A percentile compares a stretch with the other conserved stretches of the same genome.
Conservation (phyloP, 2,113 vertebrate species). For the Oncorhynchus kisutch region DNA sequence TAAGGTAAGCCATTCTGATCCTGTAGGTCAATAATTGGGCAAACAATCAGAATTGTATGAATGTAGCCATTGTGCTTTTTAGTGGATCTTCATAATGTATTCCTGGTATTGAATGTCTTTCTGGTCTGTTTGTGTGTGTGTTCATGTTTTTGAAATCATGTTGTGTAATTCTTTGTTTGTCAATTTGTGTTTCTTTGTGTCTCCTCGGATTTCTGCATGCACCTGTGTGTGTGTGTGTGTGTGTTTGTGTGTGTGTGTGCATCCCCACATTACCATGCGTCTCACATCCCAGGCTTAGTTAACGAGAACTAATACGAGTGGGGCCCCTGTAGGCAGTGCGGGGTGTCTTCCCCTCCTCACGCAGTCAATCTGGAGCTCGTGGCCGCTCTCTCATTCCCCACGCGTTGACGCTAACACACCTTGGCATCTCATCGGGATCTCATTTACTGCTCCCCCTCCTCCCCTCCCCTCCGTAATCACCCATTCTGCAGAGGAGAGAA, state of each 20-base stretch:
- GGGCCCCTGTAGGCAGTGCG: conserved; percentile 6
- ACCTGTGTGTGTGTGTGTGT: background rate
- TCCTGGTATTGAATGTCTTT: too few relatives aligned
- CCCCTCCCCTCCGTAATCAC: conserved; percentile 10
- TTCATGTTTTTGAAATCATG: too few relatives aligned
- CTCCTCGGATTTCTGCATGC: background rate
- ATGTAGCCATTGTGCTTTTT: background rate
- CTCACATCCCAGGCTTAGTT: conserved; percentile 48
- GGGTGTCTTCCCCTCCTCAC: conserved; percentile 18
- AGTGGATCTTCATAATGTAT: conserved; percentile 4
- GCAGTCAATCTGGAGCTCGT: conserved; percentile 45
- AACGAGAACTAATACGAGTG: conserved; percentile 39
- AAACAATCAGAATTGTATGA: too few relatives aligned
- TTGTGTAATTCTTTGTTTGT: too few relatives aligned
- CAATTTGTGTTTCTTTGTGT: background rate
- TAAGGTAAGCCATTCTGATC: too few relatives aligned
- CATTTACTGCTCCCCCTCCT: conserved; percentile 57
- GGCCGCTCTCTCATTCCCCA: conserved; percentile 58
- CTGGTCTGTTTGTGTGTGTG: too few relatives aligned
- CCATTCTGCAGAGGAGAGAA: conserved; percentile 7
- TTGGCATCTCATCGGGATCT: conserved; percentile 77
- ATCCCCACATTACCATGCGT: conserved; percentile 17
- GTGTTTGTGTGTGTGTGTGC: too few relatives aligned
- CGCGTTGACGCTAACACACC: conserved; percentile 71
- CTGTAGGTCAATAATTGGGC: too few relatives aligned